phyloP scores from a whole-genome alignment of 2,797 vertebrate species.

The Schizopygopsis malacanthus region DNA sequence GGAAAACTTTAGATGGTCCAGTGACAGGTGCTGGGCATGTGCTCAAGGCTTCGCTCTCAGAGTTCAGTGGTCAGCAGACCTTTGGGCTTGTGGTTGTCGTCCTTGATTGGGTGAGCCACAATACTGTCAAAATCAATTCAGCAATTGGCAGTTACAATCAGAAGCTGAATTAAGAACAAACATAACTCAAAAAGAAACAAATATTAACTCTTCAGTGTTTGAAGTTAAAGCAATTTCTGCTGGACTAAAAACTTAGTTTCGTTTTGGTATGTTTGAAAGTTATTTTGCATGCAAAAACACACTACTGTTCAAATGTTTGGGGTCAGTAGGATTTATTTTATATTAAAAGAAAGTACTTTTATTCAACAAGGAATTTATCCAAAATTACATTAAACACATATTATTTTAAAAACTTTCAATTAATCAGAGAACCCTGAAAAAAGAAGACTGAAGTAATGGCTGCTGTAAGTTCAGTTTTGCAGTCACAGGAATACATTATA shows the following conservation, averaged over 20 bases:
- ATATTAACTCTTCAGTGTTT: not conserved
- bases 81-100: conserved; percentile 79
- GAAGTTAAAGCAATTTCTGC: not conserved
- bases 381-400: not conserved
- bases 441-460: not conserved
- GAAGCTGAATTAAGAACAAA: not conserved
- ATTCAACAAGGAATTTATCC: not conserved
- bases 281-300: not conserved
- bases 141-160: not conserved
- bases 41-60: conserved; percentile 68
- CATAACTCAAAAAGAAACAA: not conserved
- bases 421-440: no score
- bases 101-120: conserved; percentile 67
- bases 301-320: not conserved
- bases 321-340: not conserved
- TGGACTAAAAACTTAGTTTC: not conserved
- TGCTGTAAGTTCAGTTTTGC: not conserved
- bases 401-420: not conserved
- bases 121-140: conserved; percentile 64
- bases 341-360: not conserved
- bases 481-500: not conserved
- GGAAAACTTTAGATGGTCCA: conserved; percentile 6
- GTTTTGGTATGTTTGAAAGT: not conserved
- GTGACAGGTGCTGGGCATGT: conserved; percentile 15
- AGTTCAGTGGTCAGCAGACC: conserved; percentile 97